A percentile compares a stretch with the other conserved stretches of the same genome.
Evolutionary conservation across 1,140 invertebrate species (phyloP).

Genomic region (Acromyrmex heyeri): DNA sequence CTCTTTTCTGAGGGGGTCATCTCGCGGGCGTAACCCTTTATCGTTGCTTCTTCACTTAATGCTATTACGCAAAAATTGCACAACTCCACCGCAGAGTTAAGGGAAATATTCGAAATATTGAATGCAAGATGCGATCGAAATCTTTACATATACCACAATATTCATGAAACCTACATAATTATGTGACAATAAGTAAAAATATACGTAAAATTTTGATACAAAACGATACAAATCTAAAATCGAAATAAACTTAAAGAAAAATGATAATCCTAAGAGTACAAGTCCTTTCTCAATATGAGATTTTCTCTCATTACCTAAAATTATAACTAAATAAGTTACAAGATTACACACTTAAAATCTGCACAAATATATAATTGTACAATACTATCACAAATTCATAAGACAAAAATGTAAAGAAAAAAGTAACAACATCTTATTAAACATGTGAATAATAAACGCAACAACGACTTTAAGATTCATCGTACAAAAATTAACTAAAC

Average conservation of each 20-base stretch:
- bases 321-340: not conserved
- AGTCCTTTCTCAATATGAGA: not conserved
- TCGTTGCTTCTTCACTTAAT: not conserved
- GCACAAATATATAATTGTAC: not conserved
- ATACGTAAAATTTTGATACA: not conserved
- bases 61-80: not conserved
- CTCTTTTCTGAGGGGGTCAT: not conserved
- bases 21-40: not conserved
- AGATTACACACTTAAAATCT: not conserved
- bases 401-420: not conserved
- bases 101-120: not conserved
- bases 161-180: not conserved
- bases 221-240: not conserved
- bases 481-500: not conserved
- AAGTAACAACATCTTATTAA: not conserved
- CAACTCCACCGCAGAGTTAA: not conserved
- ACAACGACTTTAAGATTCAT: not conserved
- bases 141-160: not conserved
- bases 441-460: not conserved
- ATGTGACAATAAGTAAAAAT: not conserved
- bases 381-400: not conserved
- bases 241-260: not conserved
- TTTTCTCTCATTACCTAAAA: not conserved
- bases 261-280: not conserved
- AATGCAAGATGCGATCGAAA: not conserved